Conservation (phyloP, 2,797 vertebrate genomes). For the Myotis myotis region DNA sequence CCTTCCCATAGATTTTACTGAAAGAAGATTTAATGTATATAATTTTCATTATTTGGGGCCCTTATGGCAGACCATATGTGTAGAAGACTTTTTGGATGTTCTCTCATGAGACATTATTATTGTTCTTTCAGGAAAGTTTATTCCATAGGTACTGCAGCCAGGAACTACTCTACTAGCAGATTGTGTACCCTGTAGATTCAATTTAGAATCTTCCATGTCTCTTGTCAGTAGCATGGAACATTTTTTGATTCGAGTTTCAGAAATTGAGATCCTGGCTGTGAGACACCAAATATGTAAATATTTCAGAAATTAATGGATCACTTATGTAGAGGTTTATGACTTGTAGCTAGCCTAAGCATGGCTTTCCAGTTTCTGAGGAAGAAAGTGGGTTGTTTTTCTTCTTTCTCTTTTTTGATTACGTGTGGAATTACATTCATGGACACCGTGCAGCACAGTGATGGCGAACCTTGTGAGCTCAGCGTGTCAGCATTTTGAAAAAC, state of each 20-base stretch:
- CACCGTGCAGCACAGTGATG: background rate
- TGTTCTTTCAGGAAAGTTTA: background rate
- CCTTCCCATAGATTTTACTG: background rate
- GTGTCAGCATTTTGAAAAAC: no score
- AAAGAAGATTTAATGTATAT: background rate
- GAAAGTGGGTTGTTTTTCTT: background rate
- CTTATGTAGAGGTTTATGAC: conserved; percentile 3
- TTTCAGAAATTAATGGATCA: conserved; percentile 20
- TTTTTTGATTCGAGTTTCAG: background rate
- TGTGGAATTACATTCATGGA: background rate
- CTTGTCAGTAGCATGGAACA: background rate
- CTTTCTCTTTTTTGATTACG: background rate
- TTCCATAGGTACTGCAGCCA: background rate
- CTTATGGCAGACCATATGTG: background rate
- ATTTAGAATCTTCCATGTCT: background rate
- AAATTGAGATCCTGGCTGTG: background rate
- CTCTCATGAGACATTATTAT: background rate
- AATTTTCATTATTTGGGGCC: background rate
- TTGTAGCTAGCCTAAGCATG: background rate
- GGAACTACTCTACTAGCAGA: background rate
- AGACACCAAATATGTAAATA: background rate
- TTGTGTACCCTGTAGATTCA: background rate
- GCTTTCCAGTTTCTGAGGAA: conserved; percentile 24
- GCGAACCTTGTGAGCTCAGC: no score
- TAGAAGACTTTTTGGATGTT: background rate